phyloP scores from a whole-genome alignment of 2,797 vertebrate genomes.

The Syngnathus acus region DNA sequence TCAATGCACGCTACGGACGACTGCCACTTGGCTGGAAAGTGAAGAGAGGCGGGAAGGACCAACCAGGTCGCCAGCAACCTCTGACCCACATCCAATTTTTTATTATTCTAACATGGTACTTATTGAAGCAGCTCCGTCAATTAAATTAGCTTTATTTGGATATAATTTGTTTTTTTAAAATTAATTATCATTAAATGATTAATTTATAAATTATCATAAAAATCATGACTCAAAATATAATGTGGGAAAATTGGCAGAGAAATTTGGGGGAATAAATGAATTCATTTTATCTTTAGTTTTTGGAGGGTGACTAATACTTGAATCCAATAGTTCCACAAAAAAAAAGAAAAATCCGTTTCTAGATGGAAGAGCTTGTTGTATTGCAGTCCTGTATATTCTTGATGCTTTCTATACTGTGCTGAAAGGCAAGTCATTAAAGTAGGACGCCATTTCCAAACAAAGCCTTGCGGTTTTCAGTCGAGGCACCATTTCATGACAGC shows the following conservation, averaged over 20 bases:
- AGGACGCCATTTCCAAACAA: background rate
- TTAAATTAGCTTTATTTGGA: no score
- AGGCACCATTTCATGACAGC: conserved; percentile 18
- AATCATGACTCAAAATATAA: no score
- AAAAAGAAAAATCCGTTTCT: background rate
- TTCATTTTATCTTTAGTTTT: background rate
- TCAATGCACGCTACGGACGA: conserved; percentile 20
- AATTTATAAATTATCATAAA: no score
- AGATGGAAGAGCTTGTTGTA: background rate
- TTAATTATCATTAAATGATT: no score
- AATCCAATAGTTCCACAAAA: background rate
- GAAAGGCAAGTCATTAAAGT: background rate
- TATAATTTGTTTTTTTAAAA: no score
- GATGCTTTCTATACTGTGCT: background rate
- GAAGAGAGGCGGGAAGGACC: conserved; percentile 14
- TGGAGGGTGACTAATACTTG: background rate
- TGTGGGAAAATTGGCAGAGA: background rate
- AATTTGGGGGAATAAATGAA: background rate
- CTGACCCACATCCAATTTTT: conserved; percentile 24
- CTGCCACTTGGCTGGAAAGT: conserved; percentile 32
- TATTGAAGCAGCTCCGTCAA: background rate
- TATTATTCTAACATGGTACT: background rate
- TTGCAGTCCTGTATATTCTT: background rate
- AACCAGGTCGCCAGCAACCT: conserved; percentile 27
- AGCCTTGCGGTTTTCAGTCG: background rate